phyloP scores from a whole-genome alignment of 1,140 invertebrate genomes.

The Eupristina koningsbergeri region DNA sequence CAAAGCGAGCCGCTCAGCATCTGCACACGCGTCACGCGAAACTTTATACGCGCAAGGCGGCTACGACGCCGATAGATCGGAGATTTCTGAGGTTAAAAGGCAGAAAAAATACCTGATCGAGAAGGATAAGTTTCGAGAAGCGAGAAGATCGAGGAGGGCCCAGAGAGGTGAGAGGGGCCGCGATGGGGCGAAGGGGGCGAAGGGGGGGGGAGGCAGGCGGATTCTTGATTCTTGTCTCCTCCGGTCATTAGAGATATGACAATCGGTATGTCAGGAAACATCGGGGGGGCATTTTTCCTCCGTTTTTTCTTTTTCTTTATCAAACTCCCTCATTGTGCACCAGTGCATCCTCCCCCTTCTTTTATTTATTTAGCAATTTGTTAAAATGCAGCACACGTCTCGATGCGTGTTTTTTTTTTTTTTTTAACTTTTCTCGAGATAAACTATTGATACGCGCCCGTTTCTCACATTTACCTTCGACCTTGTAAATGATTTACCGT shows the following conservation, averaged over 20 bases:
- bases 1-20: conserved; percentile 5
- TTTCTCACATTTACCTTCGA: too few species aligned
- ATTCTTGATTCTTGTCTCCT: conserved; percentile 56
- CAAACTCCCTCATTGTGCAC: background rate
- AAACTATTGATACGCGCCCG: too few species aligned
- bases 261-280: conserved; percentile 47
- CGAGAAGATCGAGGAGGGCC: background rate
- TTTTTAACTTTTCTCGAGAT: too few species aligned
- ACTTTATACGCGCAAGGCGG: conserved; percentile 29
- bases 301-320: background rate
- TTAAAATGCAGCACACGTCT: too few species aligned
- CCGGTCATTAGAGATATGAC: conserved; percentile 64
- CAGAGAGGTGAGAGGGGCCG: background rate
- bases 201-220: background rate
- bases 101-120: background rate
- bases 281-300: conserved; percentile 25
- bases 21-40: conserved; percentile 53
- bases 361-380: too few species aligned
- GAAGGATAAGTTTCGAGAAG: background rate
- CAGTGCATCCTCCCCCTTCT: background rate
- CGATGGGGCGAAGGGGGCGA: too few species aligned
- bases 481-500: too few species aligned
- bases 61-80: conserved; percentile 12
- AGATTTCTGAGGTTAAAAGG: conserved; percentile 32
- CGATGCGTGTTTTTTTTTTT: background rate